phyloP scores from a whole-genome alignment of 1,140 invertebrate species.

The Eriocheir sinensis region DNA sequence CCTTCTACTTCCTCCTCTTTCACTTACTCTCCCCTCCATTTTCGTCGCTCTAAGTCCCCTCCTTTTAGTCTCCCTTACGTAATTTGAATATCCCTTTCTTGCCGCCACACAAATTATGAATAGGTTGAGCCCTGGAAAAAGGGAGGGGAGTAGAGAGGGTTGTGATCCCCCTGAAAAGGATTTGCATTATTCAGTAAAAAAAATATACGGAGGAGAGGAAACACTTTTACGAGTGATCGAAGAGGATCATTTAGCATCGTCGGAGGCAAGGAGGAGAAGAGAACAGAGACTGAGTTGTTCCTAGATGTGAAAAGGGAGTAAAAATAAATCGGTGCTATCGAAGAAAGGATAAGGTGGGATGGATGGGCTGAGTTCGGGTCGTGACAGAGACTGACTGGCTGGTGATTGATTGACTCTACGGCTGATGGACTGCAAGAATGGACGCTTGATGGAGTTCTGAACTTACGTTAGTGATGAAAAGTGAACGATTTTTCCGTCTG shows the following conservation, averaged over 20 bases:
- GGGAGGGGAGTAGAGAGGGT: too few species aligned
- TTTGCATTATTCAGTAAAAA: constrained; percentile 26
- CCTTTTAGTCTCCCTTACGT: not conserved
- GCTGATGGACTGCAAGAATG: not conserved
- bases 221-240: not conserved
- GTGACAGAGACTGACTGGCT: not conserved
- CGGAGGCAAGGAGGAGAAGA: not conserved
- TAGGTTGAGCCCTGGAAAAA: not conserved
- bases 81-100: not conserved
- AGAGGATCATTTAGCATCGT: not conserved
- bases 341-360: not conserved
- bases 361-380: not conserved
- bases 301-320: not conserved
- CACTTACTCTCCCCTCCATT: too few species aligned
- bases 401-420: not conserved
- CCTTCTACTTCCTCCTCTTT: not conserved
- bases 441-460: not conserved
- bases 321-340: not conserved
- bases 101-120: not conserved
- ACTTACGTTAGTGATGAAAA: too few species aligned
- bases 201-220: not conserved
- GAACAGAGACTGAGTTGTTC: not conserved
- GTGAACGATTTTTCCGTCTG: too few species aligned
- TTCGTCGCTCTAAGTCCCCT: not conserved
- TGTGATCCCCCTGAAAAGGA: not conserved